Base-by-base conservation (phyloP, 2,888 invertebrate genomes). In the Ectemnius continuus region DNA sequence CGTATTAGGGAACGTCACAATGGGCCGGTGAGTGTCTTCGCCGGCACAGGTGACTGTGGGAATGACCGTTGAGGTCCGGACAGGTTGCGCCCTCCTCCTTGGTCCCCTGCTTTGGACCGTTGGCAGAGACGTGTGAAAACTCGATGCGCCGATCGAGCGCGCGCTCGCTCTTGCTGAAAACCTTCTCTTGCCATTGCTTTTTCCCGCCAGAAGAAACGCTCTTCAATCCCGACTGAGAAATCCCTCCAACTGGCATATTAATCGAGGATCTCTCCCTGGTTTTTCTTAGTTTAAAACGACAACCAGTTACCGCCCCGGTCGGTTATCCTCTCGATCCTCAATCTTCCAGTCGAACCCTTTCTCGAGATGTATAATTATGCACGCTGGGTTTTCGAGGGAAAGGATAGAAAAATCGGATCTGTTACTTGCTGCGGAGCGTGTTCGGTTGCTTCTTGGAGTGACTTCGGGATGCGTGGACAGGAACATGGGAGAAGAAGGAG, bases 1-100 rank as follows among this genome's bases (percentile, higher is more conserved):
- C 76, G 82, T 72, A 85, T 88, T 86, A 84, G 84, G 87, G 86
- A 80, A 79, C 78, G 68, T 79, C 82, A 87, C 86, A 88, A 88
- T 87, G 83, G 85, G 74, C 76, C 75, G 80, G 80, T 82, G 82
- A 85, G 80, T 83, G 83, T 87, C 84, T 84, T 82, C 82, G 75
- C 78, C 67, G 83, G 82, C 76, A 88, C 89, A 89, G 89, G 89
- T 89, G 89, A 89, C 88, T 89, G 89, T 89, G 89, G 89, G 89
- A 89, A 89, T 89, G 88, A 86, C 89, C 89, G 89, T 89, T 89
- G 87, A 81, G 77, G 69, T 73, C 69, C 74, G 81, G 85, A 87
- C 88, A 88, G 88, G 88, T 88, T 88, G 87, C 80, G 83, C 74
- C 77, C 73, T 66, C 65, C 26, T 13, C n/a, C 58, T 61, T 36